Base-by-base conservation (phyloP, 2,888 invertebrate genomes). In the Chloroclystis v-ata region DNA sequence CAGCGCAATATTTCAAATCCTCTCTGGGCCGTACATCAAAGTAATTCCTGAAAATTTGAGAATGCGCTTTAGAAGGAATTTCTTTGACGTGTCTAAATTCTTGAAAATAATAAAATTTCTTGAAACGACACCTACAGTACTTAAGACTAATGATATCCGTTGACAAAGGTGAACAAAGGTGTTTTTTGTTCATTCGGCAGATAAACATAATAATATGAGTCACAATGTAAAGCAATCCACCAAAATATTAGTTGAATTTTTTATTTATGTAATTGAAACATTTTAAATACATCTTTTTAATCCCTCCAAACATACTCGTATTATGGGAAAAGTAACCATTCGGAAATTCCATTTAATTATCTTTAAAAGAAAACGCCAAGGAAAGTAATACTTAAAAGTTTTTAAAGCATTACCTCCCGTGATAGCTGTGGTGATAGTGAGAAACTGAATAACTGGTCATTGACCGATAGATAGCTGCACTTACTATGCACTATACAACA, bases 401-500 rank as follows among this genome's bases (percentile, higher is more conserved):
- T n/a, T n/a, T n/a, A n/a, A n/a, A n/a, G n/a, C n/a, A n/a, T n/a
- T n/a, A n/a, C n/a, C n/a, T n/a, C n/a, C n/a, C n/a, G n/a, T n/a
- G n/a, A n/a, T n/a, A n/a, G n/a, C n/a, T n/a, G n/a, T n/a, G n/a
- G n/a, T n/a, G n/a, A n/a, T n/a, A n/a, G n/a, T n/a, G n/a, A n/a
- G 28, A 30, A 38, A 40, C 44, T 43, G 30, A 47, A 47, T 49
- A 47, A 53, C 40, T 46, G 54, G 47, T 32, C 35, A 49, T 47
- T 37, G 50, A 54, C 51, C 54, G 33, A 37, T 37, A 40, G 49
- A 55, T 57, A 51, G 49, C 32, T 52, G 51, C 38, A 46, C 39
- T 56, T 57, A 72, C 70, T 76, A 73, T 72, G 72, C 75, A 69
- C 67, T 69, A 65, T 69, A 65, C 65, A 70, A 69, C 63, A 61